Base-by-base conservation (phyloP, 1,140 invertebrate species). In the Steinernema khuongi region DNA sequence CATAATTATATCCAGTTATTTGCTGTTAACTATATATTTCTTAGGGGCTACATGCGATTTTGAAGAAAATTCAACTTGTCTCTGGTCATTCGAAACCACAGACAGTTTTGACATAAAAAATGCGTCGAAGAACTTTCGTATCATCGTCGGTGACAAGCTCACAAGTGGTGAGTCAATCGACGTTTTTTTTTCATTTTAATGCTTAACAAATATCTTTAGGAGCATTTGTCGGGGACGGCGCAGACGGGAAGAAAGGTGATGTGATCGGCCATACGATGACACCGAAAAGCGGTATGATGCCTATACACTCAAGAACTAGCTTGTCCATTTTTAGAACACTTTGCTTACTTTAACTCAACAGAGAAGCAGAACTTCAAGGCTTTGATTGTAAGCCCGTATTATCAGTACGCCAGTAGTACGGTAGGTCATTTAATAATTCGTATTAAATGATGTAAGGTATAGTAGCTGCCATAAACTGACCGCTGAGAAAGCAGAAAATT, bases 121-220 rank as follows among this genome's bases (percentile, higher is more conserved):
- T 60, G 7, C 22, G 50, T 60, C 50, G 19, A 60, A 60, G 26
- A 60, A 22, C 50, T 60, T 60, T 60, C 50, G 50, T n/a, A 60
- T 60, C 50, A 60, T 60, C 50, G 50, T 60, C 50, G 50, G 50
- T 22, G 50, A 60, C 50, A 60, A 60, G 22, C 50, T 60, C 50
- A 60, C 50, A 7, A 22, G 11, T 4, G 50, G 50, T 60, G 7
- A 41, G 36, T n/a, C 11, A 11, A 2, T 22, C 50, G 2, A 7
- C 22, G 11, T 14, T 7, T 17, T 11, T 60, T 22, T n/a, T 60
- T 7, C 50, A 60, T 17, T 60, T 60, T 60, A n/a, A 22, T n/a
- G n/a, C n/a, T n/a, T n/a, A n/a, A n/a, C n/a, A n/a, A n/a, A 60
- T 60, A 22, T 11, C 4, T 60, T 60, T 22, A 60, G 50, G 50